These are phyloP conservation scores for Atlantisia rogersi DNA, from an alignment of 2,113 vertebrate genomes.

Conservation along the genomic window DNA sequence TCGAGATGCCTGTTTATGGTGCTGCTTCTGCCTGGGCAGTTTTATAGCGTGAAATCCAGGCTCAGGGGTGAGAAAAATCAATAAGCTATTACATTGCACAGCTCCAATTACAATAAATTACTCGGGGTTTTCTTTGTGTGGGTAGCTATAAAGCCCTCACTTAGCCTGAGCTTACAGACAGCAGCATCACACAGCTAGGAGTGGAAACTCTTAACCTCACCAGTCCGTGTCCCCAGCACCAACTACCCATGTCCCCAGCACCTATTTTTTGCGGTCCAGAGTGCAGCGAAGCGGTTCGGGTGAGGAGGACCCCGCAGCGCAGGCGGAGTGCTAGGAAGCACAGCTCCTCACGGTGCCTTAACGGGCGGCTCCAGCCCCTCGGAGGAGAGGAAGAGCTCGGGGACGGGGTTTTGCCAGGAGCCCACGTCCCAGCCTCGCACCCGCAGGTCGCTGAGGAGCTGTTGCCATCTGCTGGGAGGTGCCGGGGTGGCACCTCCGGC, in stretches of 20 bases:
- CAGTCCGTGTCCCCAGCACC: neutral
- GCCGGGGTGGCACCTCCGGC: neutral
- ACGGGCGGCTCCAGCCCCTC: neutral
- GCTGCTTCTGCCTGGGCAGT: neutral
- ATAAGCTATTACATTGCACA: neutral
- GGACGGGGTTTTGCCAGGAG: neutral
- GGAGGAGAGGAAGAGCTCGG: neutral
- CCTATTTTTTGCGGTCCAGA: neutral
- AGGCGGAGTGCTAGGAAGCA: neutral
- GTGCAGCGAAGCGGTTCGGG: neutral
- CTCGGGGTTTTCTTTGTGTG: neutral
- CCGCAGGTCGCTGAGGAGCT: conserved; percentile 42
- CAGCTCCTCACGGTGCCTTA: neutral
- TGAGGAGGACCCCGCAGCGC: neutral
- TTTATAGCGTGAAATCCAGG: neutral
- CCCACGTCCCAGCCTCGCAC: neutral
- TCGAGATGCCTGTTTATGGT: neutral
- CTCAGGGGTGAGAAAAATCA: neutral
- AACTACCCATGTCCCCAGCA: neutral
- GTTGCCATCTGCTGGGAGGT: conserved; percentile 73
- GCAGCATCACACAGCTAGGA: neutral
- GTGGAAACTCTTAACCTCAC: neutral
- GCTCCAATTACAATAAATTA: neutral
- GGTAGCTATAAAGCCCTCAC: neutral
- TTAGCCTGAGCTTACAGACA: neutral